Base-by-base conservation (phyloP, 1,140 invertebrate genomes). In the Camponotus vicinus region DNA sequence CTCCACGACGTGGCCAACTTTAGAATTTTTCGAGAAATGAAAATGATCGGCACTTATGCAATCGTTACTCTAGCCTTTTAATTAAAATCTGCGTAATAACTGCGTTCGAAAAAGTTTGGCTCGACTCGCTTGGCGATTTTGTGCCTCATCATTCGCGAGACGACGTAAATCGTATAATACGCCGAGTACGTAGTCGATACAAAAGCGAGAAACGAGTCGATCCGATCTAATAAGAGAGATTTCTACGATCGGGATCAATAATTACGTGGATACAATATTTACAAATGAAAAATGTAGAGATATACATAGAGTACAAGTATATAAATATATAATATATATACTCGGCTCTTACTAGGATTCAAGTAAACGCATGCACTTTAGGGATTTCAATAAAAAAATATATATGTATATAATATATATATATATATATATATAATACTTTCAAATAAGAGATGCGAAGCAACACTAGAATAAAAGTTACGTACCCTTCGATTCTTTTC, bases 401-500 rank as follows among this genome's bases (percentile, higher is more conserved):
- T 85, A 86, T 87, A 86, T 84, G 69, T 80, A 49, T 85, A 79
- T 88, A 76, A 40, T 83, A 79, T 88, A 76, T 83, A 87, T 90
- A 83, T 86, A 85, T 21, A 86, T 79, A 61, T 88, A 73, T 89
- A 85, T 32, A 87, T 90, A 89, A 85, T 91, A 92, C 85, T 90
- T 87, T 86, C 52, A 75, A 86, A 85, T 75, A 83, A 92, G 91
- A 92, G 92, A 95, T 95, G 94, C 94, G 92, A 94, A 93, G 93
- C 93, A 94, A 95, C 93, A 93, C 90, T 94, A 91, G 92, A 91
- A 92, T 89, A 91, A 92, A 84, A 75, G 89, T 94, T 94, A 95
- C 93, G 93, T 95, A 95, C 94, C 94, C 90, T 94, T 88, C 83
- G 83, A 63, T 85, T 69, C 21, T 91, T 91, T 89, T 88, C 27